Percentiles rank a stretch among this genome's conserved stretches.
phyloP scores from a whole-genome alignment of 2,113 vertebrate species.

The Axis porcinus region DNA sequence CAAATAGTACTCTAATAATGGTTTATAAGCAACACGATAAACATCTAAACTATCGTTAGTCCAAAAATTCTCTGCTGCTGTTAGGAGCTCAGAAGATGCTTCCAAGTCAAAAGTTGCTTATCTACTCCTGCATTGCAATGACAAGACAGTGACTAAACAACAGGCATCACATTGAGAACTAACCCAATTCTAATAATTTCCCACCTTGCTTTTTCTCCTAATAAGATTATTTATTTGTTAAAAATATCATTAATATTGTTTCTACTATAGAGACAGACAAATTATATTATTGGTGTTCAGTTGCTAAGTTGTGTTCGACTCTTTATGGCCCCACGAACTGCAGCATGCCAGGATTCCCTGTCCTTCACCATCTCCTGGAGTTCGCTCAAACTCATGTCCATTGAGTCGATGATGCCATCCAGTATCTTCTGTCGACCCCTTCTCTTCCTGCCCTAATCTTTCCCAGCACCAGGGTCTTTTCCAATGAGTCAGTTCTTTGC shows the following conservation, averaged over 20 bases:
- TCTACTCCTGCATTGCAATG: background rate
- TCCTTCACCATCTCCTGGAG: background rate
- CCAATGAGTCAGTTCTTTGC: background rate
- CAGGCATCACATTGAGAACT: background rate
- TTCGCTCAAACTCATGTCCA: background rate
- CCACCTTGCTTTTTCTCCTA: background rate
- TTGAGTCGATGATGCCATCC: background rate
- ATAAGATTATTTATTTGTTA: background rate
- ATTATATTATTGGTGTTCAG: background rate
- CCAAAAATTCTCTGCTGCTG: background rate
- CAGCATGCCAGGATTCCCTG: fast-evolving
- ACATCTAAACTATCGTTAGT: background rate
- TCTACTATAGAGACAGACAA: background rate
- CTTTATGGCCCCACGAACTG: background rate
- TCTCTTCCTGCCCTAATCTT: background rate
- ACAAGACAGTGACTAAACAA: background rate
- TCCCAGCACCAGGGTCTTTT: background rate
- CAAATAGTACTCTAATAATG: background rate
- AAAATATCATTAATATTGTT: background rate
- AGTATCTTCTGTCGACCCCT: background rate
- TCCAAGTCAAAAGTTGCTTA: background rate
- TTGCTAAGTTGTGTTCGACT: background rate
- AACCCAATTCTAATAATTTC: background rate
- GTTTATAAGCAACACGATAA: background rate
- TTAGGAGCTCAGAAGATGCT: background rate